Conservation (phyloP, 2,797 vertebrate species). For the Chelonia mydas region DNA sequence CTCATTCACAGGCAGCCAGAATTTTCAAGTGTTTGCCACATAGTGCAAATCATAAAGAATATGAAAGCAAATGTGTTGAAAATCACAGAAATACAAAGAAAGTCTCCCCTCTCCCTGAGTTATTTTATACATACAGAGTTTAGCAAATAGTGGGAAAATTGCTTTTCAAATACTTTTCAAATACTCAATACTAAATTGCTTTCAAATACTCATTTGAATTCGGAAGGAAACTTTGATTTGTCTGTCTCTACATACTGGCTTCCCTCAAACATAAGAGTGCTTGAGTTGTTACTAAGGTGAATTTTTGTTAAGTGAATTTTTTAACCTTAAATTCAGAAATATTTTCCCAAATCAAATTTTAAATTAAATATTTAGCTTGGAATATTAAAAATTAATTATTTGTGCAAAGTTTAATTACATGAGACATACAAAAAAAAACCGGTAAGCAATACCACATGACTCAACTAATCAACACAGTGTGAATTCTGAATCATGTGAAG, state of each 20-base stretch:
- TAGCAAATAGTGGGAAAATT: neutral
- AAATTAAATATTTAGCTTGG: neutral
- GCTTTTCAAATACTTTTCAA: neutral
- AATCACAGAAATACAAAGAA: neutral
- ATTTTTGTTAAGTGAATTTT: fast-evolving
- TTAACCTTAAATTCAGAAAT: neutral
- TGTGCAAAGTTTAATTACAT: fast-evolving
- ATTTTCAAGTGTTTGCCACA: slow-evolving; percentile 5
- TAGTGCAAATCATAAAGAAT: slow-evolving; percentile 43
- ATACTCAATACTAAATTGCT: neutral
- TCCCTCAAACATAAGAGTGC: neutral
- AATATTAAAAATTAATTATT: neutral
- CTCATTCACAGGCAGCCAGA: neutral
- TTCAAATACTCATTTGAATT: neutral
- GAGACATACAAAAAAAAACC: neutral
- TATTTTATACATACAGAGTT: neutral
- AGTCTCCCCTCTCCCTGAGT: neutral
- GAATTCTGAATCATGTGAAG: neutral
- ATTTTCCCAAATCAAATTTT: neutral
- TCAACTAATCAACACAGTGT: fast-evolving
- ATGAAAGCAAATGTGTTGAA: neutral
- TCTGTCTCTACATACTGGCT: neutral
- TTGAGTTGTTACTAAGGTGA: neutral
- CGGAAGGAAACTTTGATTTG: neutral
- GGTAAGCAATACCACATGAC: neutral